Base-by-base conservation (phyloP, 2,797 vertebrate genomes). In the Neosilurus mollespiculum region DNA sequence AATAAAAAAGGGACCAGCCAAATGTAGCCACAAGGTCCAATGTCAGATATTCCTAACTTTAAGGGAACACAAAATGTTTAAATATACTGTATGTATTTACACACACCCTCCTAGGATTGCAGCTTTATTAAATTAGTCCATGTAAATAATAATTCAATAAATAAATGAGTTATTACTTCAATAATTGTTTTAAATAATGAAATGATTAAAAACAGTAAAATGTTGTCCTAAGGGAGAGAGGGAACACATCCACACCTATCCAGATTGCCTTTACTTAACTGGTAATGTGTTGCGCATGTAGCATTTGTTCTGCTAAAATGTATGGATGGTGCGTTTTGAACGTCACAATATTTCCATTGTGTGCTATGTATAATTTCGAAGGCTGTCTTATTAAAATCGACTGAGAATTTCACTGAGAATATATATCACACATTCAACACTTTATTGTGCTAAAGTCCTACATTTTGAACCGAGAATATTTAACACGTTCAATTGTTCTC, bases 401-500 rank as follows among this genome's bases (percentile, higher is more conserved):
- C 24, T 53, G 24, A 43, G 26, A 59, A 67, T 77, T 66, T 24
- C 81, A 24, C 12, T 4, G 43, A 78, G 72, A 78, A 67, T 18
- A 22, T 30, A 37, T 54, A 18, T 76, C 78, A 51, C 70, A 58
- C 70, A n/a, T 80, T 80, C 37, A 75, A 49, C 49, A 66, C 26
- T 43, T 80, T 59, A 67, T 43, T 66, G 69, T 81, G 83, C 61
- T 81, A 75, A 59, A 84, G 77, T 64, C 77, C 69, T 43, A 18
- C 34, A 6, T 78, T 70, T 81, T 37, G 65, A 85, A 77, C 71
- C 61, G 64, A 14, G 80, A 71, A 78, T 56, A 43, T 81, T 81
- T 81, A 76, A 78, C 84, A 81, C 84, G 1, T 81, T 78, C 65
- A 62, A 22, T 84, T 54, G n/a, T 80, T 53, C 78, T 84, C 83